phyloP scores from a whole-genome alignment of 2,888 invertebrate genomes.

The Apeira syringaria region DNA sequence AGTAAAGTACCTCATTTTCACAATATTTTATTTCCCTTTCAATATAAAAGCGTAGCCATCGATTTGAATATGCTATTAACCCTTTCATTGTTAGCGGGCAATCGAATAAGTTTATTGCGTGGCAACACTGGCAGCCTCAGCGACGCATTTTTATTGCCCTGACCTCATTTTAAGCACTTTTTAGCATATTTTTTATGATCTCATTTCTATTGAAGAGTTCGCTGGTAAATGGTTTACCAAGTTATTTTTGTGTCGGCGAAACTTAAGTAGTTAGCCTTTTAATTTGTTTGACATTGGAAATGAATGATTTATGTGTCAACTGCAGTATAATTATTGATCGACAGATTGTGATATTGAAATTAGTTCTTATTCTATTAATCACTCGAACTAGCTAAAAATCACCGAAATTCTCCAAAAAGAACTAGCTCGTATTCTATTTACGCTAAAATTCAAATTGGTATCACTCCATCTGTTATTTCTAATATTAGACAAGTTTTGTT shows the following conservation, averaged over 20 bases:
- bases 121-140: slow-evolving; percentile 22
- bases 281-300: neutral
- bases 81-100: slow-evolving; percentile 31
- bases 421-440: too few species aligned
- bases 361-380: too few species aligned
- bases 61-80: slow-evolving; percentile 31
- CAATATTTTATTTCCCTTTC: slow-evolving; percentile 11
- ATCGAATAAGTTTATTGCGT: slow-evolving; percentile 34
- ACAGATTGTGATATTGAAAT: too few species aligned
- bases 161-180: slow-evolving; percentile 54
- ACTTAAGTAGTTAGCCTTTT: slow-evolving; percentile 6
- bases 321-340: too few species aligned
- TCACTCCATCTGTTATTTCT: too few species aligned
- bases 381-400: too few species aligned
- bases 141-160: slow-evolving; percentile 54
- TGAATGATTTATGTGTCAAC: too few species aligned
- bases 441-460: too few species aligned
- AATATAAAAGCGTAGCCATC: slow-evolving; percentile 18
- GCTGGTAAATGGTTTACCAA: slow-evolving; percentile 32
- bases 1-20: slow-evolving; percentile 7
- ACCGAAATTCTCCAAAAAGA: too few species aligned
- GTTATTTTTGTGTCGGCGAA: slow-evolving; percentile 10
- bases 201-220: slow-evolving; percentile 25
- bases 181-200: slow-evolving; percentile 50
- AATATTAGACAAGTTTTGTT: too few species aligned